Evolutionary conservation across 2,888 invertebrate genomes (phyloP), one percentile per base, ranked within the genome.

Genomic region (Seira ritae): DNA sequence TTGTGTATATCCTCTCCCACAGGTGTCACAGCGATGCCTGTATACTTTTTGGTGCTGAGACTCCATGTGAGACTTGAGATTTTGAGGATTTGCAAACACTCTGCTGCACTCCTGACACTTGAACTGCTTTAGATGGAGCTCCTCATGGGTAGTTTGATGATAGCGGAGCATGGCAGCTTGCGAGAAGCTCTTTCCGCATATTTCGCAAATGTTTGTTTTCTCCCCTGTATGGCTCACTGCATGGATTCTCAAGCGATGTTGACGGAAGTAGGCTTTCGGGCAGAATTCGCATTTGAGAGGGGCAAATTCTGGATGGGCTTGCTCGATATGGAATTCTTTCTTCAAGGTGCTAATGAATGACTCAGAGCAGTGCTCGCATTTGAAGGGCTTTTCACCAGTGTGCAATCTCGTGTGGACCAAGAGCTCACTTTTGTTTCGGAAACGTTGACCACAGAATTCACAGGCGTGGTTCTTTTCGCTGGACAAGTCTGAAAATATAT

Each of bases 61-160:
- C 69, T 84, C 77, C 42, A 70, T 66, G 22, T 87, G 86, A 10
- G 85, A 71, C 50, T 80, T 74, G 0, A 87, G 71, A 77, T 87
- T 87, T 66, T 84, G 84, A 23, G 86, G 86, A 22, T 85, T 84
- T 0, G 86, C 85, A 70, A 87, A 87, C 0, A 80, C 76, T 55
- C 78, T 68, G 17, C 77, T 79, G 22, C 86, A 87, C 17, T 85
- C 66, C 10, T 76, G 66, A 55, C 86, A 87, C 65, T 87, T 87
- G n/a, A 84, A 87, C 17, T 84, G 85, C 31, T 84, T 82, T 55
- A 85, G 50, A 10, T 87, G 62, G 15, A 87, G 55, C 42, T 87
- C 86, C 37, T 84, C 81, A 20, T 87, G 86, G 0, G 81, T 82
- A n/a, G 86, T 87, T 62, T 87, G 86, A 72, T 87, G 86, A 67